Conservation (phyloP, 2,113 vertebrate genomes). For the Bolborhynchus lineola region DNA sequence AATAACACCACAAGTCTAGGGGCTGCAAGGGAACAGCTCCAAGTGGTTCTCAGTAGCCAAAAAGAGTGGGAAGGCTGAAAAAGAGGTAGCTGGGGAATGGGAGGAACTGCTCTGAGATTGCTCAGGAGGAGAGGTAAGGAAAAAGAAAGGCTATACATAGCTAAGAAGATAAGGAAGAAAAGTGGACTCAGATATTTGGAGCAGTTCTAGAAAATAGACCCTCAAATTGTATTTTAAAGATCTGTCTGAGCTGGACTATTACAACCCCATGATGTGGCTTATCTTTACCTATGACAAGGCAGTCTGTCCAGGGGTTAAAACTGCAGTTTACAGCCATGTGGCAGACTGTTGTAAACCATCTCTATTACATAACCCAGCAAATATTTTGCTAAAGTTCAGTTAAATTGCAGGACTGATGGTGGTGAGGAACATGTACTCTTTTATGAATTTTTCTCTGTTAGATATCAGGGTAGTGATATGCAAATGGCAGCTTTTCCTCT, state of each 20-base stretch:
- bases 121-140: background rate
- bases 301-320: constrained; percentile 26
- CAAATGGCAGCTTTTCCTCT: background rate
- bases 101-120: background rate
- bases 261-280: background rate
- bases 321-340: constrained; percentile 2
- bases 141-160: background rate
- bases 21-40: background rate
- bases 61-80: background rate
- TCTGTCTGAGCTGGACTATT: background rate
- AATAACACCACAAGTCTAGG: background rate
- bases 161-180: background rate
- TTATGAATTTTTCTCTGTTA: background rate
- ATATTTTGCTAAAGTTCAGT: constrained; percentile 56
- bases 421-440: background rate
- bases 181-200: background rate
- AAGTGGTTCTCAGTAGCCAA: background rate
- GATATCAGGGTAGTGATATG: background rate
- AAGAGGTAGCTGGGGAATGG: background rate
- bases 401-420: constrained; percentile 4
- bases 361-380: constrained; percentile 40
- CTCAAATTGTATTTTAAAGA: background rate
- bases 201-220: background rate
- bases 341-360: constrained; percentile 26
- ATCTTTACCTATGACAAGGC: background rate